Base-by-base conservation (phyloP, 2,113 vertebrate species). In the Crotophaga sulcirostris region DNA sequence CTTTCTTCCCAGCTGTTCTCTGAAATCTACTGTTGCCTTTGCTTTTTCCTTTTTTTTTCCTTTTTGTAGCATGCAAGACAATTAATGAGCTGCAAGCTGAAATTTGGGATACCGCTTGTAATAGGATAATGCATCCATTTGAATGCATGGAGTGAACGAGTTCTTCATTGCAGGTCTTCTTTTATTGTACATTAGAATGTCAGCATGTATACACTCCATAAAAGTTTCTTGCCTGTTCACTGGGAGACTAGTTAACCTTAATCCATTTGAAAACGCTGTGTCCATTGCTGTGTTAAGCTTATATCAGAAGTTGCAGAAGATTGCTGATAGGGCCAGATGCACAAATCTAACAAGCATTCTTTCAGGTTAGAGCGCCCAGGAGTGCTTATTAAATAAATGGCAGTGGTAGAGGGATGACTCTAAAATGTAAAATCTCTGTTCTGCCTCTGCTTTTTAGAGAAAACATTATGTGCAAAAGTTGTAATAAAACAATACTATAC, bases 351-450 rank as follows among this genome's bases (percentile, higher is more conserved):
- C 95, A 94, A 98, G 96, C 92, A 44, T 93, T 97, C 95, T 92
- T 97, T 97, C 96, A 97, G 88, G 94, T 97, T 97, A 96, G 93
- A 96, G 96, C 20, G 29, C 98, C 97, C 97, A 96, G 95, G 97
- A 98, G 98, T 97, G 86, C 97, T 98, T 97, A 97, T 98, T 98
- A 98, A 97, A 95, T 97, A 95, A 98, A 96, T 97, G 95, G 97
- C 83, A 60, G 66, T 66, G 47, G 93, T 91, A 89, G 95, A 96
- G 91, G 93, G 94, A 94, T 77, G 83, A 74, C 73, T 87, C 78
- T 85, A 59, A 94, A 97, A 97, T 88, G 70, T 70, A 77, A 17
- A 79, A 87, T 80, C 68, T 63, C 18, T 52, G 38, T 85, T 78
- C 88, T 56, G 16, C 6, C 34, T 72, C 84, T 84, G 12, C 95